Evolutionary conservation across 2,113 vertebrate genomes (phyloP).

Genomic region (Rhinoderma darwinii): DNA sequence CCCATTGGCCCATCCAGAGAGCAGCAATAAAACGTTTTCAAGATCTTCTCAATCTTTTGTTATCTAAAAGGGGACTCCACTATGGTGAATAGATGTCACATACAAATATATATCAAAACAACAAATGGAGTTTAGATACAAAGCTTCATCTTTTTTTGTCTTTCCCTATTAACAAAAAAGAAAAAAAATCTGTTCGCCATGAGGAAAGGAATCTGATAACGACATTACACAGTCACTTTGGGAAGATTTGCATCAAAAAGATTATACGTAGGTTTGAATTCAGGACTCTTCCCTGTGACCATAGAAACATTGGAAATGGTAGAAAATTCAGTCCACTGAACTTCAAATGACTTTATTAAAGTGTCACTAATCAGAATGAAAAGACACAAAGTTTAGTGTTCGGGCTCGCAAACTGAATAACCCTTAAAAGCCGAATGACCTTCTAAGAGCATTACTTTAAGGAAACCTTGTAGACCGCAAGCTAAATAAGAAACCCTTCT

Average conservation of each 20-base stretch:
- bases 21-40: slow-evolving; percentile 75
- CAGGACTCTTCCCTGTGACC: slow-evolving; percentile 86
- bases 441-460: slow-evolving; percentile 82
- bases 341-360: slow-evolving; percentile 99
- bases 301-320: slow-evolving; percentile 97
- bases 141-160: slow-evolving; percentile 68
- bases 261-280: slow-evolving; percentile 82
- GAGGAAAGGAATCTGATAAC: slow-evolving; percentile 79
- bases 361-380: slow-evolving; percentile 96
- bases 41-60: slow-evolving; percentile 88
- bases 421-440: slow-evolving; percentile 81
- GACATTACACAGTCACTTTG: slow-evolving; percentile 84
- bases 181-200: slow-evolving; percentile 67
- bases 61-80: slow-evolving; percentile 78
- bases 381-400: slow-evolving; percentile 92
- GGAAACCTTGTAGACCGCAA: slow-evolving; percentile 74
- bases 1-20: slow-evolving; percentile 73
- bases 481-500: slow-evolving; percentile 71
- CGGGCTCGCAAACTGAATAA: slow-evolving; percentile 81
- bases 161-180: slow-evolving; percentile 24
- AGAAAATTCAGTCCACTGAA: slow-evolving; percentile 97
- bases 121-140: slow-evolving; percentile 55
- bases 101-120: slow-evolving; percentile 77
- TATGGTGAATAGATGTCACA: slow-evolving; percentile 85
- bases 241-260: slow-evolving; percentile 97